Evolutionary conservation across 2,797 vertebrate genomes (phyloP).

Genomic region (Caiman crocodilus): DNA sequence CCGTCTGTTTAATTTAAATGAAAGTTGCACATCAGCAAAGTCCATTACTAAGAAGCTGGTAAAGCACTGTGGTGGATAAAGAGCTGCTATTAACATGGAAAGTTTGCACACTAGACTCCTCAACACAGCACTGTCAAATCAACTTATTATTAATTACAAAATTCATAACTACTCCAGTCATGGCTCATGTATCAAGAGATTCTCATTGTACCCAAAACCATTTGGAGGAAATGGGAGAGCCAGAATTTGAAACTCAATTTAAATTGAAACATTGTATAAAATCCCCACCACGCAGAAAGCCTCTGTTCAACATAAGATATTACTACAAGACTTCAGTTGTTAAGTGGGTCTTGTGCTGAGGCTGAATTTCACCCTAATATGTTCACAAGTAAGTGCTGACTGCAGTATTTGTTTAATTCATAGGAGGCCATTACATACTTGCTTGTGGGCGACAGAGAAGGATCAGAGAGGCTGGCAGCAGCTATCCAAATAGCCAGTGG

Average conservation of each 20-base stretch:
- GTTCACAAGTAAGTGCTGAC: accelerated
- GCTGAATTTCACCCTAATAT: neutral
- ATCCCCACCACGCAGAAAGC: accelerated
- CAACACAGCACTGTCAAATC: neutral
- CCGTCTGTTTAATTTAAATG: neutral
- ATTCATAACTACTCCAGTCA: neutral
- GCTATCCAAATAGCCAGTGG: neutral
- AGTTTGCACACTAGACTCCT: neutral
- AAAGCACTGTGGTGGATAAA: neutral
- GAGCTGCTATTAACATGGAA: neutral
- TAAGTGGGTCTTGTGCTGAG: neutral
- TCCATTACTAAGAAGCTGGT: neutral
- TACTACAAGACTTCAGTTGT: accelerated
- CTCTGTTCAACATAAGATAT: neutral
- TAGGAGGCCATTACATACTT: neutral
- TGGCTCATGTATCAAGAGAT: neutral
- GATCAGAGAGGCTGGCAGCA: neutral
- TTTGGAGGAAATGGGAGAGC: neutral
- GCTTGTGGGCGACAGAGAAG: neutral
- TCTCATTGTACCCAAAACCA: accelerated
- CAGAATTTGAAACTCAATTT: neutral
- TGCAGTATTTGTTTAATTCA: accelerated
- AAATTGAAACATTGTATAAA: neutral
- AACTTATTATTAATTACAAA: neutral
- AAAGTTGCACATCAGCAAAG: neutral